Evolutionary conservation across 2,797 vertebrate species (phyloP), one percentile per base, ranked within the genome.

Genomic region (Pogonophryne albipinna): DNA sequence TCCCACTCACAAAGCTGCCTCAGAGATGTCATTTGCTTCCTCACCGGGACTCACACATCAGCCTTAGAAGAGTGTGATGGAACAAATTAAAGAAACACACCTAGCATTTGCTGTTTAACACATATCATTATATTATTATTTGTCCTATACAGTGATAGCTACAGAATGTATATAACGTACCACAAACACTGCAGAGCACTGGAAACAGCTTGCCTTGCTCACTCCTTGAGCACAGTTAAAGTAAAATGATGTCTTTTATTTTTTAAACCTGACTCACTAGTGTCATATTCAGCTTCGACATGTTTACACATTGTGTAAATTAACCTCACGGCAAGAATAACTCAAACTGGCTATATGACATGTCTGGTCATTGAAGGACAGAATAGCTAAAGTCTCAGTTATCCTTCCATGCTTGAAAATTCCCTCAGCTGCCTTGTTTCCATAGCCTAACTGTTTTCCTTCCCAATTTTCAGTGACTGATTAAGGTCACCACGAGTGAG

Each of bases 401-500:
- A 38, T 63, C 27, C 13, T 14, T 53, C 46, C 6, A 9, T 42
- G 41, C 45, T 60, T 23, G 3, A 4, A 69, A 11, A 76, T 27
- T 50, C 53, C 13, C 58, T 56, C 31, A 44, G 65, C 41, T 19
- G 38, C 52, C 42, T 44, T 14, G 46, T 51, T 60, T 23, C 53
- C 62, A 5, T 16, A 38, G 34, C 34, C 8, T 38, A 23, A 31
- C 34, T 10, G 3, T 41, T 57, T 70, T 57, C 61, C 16, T 46
- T 63, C 20, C 19, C n/a, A 57, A 42, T 57, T 57, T 70, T 9
- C 60, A 64, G 19, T 59, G 51, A 71, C 52, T 75, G 58, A 74
- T 78, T 59, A 70, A 63, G 79, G 69, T 53, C 57, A 66, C 57
- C 44, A 49, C 73, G 58, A 57, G 68, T 23, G 46, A 62, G 50